These are phyloP conservation scores for cat (Felis catus) DNA, from an alignment of 2,113 vertebrate species.

Conservation along the genomic window F.catus_Fca126_mat1.0 CM031413.1:31476001-31476500, in stretches of 20 bases:
- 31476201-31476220: not conserved
- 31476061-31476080: not conserved
- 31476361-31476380: not conserved
- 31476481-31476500: constrained; percentile 64
- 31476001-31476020: not conserved
- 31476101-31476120: not conserved
- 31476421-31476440: constrained; percentile 37
- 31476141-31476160: not conserved
- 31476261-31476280: not conserved
- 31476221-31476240: not conserved
- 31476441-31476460: constrained; percentile 47
- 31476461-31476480: constrained; percentile 69
- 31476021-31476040: constrained; percentile 3
- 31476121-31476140: not conserved
- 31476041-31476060: not conserved
- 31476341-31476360: not conserved
- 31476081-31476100: not conserved
- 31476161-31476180: not conserved
- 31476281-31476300: not conserved
- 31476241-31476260: not conserved
- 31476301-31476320: not conserved
- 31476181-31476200: not conserved
- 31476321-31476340: not conserved
- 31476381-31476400: not conserved
- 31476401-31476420: not conserved